A percentile compares a stretch with the other conserved stretches of the same genome.
Conservation (phyloP, 1,140 invertebrate genomes). For the Aporrectodea caliginosa region DNA sequence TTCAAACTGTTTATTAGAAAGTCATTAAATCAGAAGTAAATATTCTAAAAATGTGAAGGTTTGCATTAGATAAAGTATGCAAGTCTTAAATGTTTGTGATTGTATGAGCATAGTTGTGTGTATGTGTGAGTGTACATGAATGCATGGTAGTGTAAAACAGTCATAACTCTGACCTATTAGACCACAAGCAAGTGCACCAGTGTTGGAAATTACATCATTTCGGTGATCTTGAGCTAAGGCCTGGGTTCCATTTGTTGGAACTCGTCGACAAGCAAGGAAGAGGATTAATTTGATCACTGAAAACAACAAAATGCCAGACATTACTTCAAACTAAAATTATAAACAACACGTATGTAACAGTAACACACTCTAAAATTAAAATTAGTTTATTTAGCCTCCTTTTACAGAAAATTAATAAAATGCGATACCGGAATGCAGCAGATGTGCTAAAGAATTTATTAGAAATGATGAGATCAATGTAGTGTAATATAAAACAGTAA, state of each 20-base stretch:
- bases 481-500: too few species aligned
- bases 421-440: not conserved
- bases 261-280: constrained; percentile 40
- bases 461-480: not conserved
- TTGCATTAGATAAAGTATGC: too few species aligned
- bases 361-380: not conserved
- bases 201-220: constrained; percentile 50
- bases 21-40: too few species aligned
- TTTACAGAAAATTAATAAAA: not conserved
- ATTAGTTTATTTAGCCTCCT: not conserved
- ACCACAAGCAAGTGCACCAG: constrained; percentile 36
- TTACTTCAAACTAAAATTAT: not conserved
- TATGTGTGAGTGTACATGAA: too few species aligned
- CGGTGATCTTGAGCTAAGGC: constrained; percentile 51
- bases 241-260: constrained; percentile 36
- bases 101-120: too few species aligned
- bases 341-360: not conserved
- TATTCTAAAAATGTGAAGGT: too few species aligned
- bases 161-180: not conserved
- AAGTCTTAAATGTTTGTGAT: too few species aligned
- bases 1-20: too few species aligned
- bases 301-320: not conserved
- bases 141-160: too few species aligned
- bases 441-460: not conserved
- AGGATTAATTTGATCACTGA: constrained; percentile 41